A percentile compares a stretch with the other conserved stretches of the same genome.
Evolutionary conservation across 2,888 invertebrate genomes (phyloP).

Genomic region (Acanthosepion pharaonis): DNA sequence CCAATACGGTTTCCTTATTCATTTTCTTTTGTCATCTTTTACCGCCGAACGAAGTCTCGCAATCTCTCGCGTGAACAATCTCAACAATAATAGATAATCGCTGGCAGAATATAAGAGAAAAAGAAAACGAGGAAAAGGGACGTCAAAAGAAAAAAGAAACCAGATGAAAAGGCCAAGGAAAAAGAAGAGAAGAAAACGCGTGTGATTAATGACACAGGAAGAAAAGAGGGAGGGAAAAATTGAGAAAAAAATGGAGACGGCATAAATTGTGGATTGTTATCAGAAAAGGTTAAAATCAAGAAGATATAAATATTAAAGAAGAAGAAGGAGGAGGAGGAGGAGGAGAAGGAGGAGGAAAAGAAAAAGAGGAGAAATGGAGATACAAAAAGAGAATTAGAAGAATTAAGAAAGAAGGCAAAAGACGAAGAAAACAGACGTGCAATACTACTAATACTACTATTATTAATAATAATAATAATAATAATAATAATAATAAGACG

Average conservation of each 20-base stretch:
- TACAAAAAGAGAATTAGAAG: too few relatives aligned
- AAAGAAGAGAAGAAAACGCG: not conserved
- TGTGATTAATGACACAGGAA: too few relatives aligned
- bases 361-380: not conserved
- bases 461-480: too few relatives aligned
- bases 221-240: too few relatives aligned
- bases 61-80: constrained; percentile 43
- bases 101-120: not conserved
- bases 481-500: too few relatives aligned
- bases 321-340: not conserved
- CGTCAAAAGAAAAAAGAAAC: not conserved
- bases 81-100: not conserved
- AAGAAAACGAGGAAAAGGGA: not conserved
- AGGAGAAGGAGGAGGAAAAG: not conserved
- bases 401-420: not conserved
- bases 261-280: too few relatives aligned
- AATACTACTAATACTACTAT: too few relatives aligned
- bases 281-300: too few relatives aligned
- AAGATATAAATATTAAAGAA: not conserved
- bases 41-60: constrained; percentile 41
- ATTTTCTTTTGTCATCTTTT: not conserved
- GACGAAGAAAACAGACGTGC: too few relatives aligned
- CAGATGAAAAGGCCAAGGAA: not conserved
- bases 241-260: too few relatives aligned
- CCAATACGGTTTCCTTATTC: constrained; percentile 34